These are phyloP conservation scores for Glaucomys volans DNA, from an alignment of 2,113 vertebrate genomes.

Conservation along the genomic window DNA sequence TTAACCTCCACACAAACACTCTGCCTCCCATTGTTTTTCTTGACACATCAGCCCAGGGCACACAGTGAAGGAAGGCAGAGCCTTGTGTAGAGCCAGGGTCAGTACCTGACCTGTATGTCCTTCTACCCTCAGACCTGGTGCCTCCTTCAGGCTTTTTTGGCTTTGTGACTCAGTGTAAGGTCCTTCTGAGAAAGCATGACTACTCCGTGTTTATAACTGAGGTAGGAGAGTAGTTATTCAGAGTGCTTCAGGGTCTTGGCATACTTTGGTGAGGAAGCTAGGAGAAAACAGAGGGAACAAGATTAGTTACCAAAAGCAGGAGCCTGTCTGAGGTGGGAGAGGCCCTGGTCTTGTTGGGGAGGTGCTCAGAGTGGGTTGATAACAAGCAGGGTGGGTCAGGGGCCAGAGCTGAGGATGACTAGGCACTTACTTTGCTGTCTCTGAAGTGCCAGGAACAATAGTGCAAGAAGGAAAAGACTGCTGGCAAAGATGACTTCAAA, in stretches of 20 bases:
- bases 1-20: neutral
- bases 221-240: neutral
- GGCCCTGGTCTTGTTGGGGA: neutral
- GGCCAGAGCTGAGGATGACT: neutral
- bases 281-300: neutral
- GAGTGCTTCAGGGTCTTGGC: neutral
- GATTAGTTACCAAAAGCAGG: neutral
- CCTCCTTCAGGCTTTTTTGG: neutral
- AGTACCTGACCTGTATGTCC: too few species aligned
- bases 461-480: slow-evolving; percentile 57
- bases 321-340: too few species aligned
- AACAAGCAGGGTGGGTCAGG: accelerated
- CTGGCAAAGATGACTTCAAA: slow-evolving; percentile 61
- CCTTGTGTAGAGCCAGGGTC: neutral
- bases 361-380: neutral
- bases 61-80: neutral
- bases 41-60: neutral
- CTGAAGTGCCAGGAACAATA: slow-evolving; percentile 61
- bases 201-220: neutral
- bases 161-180: neutral
- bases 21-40: neutral
- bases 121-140: too few species aligned
- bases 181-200: neutral
- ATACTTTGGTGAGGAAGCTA: slow-evolving; percentile 36
- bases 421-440: slow-evolving; percentile 67